Evolutionary conservation across 2,113 vertebrate genomes (phyloP).

Genomic region (Lutjanus erythropterus): DNA sequence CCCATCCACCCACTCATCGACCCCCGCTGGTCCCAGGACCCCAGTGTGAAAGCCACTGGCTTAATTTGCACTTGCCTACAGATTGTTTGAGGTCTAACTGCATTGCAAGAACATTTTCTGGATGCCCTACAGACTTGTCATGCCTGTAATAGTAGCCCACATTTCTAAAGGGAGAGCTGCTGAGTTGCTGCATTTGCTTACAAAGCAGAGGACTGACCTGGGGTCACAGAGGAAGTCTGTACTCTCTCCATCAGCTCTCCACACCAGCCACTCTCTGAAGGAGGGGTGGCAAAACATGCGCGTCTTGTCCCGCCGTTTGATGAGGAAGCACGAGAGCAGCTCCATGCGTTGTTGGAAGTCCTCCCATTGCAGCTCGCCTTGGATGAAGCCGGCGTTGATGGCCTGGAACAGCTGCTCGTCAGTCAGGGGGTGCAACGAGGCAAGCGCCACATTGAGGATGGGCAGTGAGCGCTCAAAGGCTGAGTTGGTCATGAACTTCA

Average conservation of each 20-base stretch:
- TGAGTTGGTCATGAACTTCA: slow-evolving; percentile 96
- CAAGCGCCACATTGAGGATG: slow-evolving; percentile 93
- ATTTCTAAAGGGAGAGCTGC: slow-evolving; percentile 26
- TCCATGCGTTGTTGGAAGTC: slow-evolving; percentile 98
- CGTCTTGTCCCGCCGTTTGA: slow-evolving; percentile 94
- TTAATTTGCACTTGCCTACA: background rate
- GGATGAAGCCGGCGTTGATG: slow-evolving; percentile 89
- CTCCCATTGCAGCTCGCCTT: slow-evolving; percentile 92
- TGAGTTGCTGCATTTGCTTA: slow-evolving; percentile 21
- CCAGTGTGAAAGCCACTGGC: too few relatives aligned
- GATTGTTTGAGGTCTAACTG: slow-evolving; percentile 3
- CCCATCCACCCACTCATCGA: too few relatives aligned
- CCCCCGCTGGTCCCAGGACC: too few relatives aligned
- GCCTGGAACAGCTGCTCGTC: slow-evolving; percentile 98
- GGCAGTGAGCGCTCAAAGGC: slow-evolving; percentile 94
- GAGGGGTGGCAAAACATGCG: slow-evolving; percentile 99
- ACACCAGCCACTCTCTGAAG: slow-evolving; percentile 98
- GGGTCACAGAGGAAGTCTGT: slow-evolving; percentile 96
- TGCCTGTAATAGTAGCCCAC: background rate
- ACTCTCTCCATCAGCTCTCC: slow-evolving; percentile 96
- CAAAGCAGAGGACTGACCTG: slow-evolving; percentile 84
- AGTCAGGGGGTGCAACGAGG: slow-evolving; percentile 96
- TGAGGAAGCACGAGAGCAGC: slow-evolving; percentile 92
- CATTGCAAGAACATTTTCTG: slow-evolving; percentile 8
- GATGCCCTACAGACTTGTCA: slow-evolving; percentile 9